These are phyloP conservation scores for Daphoenositta chrysoptera DNA, from an alignment of 2,113 vertebrate species.

Conservation along the genomic window DNA sequence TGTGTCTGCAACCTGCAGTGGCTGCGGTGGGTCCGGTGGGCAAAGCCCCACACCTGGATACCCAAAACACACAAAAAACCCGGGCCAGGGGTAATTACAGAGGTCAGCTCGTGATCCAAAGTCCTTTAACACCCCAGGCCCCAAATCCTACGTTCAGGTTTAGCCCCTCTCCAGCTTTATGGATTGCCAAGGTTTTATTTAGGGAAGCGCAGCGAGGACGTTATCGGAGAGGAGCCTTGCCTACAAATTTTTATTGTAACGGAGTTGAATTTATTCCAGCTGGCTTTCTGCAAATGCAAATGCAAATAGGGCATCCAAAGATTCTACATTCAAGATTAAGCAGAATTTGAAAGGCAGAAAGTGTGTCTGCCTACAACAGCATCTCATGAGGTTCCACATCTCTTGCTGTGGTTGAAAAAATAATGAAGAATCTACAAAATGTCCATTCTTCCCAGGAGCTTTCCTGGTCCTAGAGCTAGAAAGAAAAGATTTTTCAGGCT, in stretches of 20 bases:
- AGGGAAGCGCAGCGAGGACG: background rate
- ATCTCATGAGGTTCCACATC: background rate
- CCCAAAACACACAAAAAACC: background rate
- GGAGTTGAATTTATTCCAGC: background rate
- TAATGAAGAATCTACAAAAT: background rate
- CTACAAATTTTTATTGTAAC: background rate
- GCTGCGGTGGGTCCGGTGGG: background rate
- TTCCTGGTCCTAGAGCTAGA: background rate
- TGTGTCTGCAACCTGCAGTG: background rate
- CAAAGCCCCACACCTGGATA: background rate
- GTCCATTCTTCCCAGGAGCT: background rate
- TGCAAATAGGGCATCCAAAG: background rate
- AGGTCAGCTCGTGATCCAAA: background rate
- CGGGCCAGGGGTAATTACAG: background rate
- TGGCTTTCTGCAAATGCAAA: background rate
- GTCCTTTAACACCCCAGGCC: background rate
- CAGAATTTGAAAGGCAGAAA: background rate
- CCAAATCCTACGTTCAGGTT: background rate
- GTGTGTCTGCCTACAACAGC: background rate
- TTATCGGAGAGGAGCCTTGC: background rate
- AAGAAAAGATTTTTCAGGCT: background rate
- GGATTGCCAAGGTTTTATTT: background rate
- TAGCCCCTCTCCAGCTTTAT: background rate
- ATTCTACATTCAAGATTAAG: conserved; percentile 12
- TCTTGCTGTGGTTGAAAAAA: background rate